Evolutionary conservation across 2,888 invertebrate genomes (phyloP), one percentile per base, ranked within the genome.

Genomic region (Hirudinaria manillensis): DNA sequence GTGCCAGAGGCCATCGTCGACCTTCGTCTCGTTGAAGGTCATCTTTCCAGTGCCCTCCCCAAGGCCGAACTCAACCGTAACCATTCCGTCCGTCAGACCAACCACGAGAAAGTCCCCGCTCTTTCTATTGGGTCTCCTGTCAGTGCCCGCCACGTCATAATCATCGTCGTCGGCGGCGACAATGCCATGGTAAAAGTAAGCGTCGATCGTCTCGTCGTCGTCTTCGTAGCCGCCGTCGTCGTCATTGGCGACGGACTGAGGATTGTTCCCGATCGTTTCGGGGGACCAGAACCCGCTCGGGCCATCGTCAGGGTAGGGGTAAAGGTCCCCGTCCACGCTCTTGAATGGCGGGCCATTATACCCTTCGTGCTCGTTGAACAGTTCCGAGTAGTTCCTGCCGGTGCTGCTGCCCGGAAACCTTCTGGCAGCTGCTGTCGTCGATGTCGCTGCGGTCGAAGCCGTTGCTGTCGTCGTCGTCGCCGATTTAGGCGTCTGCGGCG

Each of bases 1-100:
- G 85, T 93, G 92, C 92, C 92, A 93, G 74, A 92, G 88, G 56
- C 94, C 94, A 85, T 96, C 94, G 86, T 93, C 92, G 61, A 96
- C 61, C 29, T 61, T 61, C 61, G 61, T 16, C 61, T 61, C n/a
- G 29, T 61, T 61, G 61, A 27, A 61, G 29, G 24, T 27, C 61
- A 61, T 61, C n/a, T 61, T 24, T 27, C 24, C 61, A 24, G 7
- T 29, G 13, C 61, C 61, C 10, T 61, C 61, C 29, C 61, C 61
- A 29, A 61, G 61, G n/a, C 61, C n/a, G 61, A 61, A 61, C 24
- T 61, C 61, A n/a, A 61, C 61, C 29, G 61, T 61, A n/a, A 61
- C 61, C 7, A 27, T 21, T 10, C 61, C 61, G 10, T 27, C 24
- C 29, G 1, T 19, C 29, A 61, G 24, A 10, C 61, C 61, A 16